These are phyloP conservation scores for Nemoura dubitans DNA, from an alignment of 2,888 invertebrate species.

Conservation along the genomic window DNA sequence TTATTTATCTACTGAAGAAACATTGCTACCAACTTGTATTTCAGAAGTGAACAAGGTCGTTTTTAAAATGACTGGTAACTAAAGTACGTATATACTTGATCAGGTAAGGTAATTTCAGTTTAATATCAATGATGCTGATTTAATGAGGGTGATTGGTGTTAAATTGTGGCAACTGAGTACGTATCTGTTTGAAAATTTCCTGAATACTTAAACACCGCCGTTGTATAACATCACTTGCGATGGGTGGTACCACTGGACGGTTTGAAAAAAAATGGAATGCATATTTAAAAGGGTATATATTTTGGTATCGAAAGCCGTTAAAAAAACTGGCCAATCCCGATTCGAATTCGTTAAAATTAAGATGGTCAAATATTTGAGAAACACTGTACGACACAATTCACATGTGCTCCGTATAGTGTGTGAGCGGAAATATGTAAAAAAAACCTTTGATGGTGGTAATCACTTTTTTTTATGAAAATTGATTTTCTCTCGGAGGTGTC, in stretches of 20 bases:
- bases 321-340: no score
- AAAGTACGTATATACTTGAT: no score
- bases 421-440: not conserved
- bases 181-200: no score
- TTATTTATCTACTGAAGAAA: not conserved
- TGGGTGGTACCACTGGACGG: no score
- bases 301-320: no score
- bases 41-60: not conserved
- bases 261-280: no score
- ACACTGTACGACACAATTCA: not conserved
- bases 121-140: not conserved
- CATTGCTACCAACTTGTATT: not conserved
- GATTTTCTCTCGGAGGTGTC: not conserved
- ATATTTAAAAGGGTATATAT: no score
- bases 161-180: not conserved
- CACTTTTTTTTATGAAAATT: not conserved
- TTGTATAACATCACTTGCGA: no score
- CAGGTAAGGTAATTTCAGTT: not conserved
- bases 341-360: not conserved
- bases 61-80: not conserved
- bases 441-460: not conserved
- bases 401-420: not conserved
- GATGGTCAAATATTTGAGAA: not conserved
- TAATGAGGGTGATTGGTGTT: not conserved
- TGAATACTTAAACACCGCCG: no score